Conservation (phyloP, 2,888 invertebrate genomes). For the Aporophyla lueneburgensis region DNA sequence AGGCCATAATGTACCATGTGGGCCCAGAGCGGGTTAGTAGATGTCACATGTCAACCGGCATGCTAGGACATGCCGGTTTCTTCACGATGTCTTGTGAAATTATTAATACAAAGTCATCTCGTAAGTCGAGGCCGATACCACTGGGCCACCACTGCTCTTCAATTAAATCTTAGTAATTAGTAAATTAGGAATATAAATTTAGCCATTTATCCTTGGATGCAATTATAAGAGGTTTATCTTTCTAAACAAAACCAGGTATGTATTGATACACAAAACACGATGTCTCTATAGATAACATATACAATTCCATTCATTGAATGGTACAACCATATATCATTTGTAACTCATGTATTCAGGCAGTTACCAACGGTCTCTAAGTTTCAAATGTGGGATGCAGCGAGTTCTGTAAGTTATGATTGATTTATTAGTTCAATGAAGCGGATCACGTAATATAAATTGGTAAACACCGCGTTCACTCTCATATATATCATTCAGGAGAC, state of each 20-base stretch:
- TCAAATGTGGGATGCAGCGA: slow-evolving; percentile 69
- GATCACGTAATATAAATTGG: slow-evolving; percentile 52
- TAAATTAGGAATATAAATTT: not conserved
- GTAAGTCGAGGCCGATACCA: too few relatives aligned
- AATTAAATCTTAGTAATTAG: not conserved
- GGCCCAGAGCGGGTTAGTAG: too few relatives aligned
- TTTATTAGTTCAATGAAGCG: slow-evolving; percentile 70
- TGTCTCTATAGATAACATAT: slow-evolving; percentile 2
- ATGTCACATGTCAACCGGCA: too few relatives aligned
- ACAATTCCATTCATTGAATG: slow-evolving; percentile 3
- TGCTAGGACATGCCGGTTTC: too few relatives aligned
- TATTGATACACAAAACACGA: not conserved
- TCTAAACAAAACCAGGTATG: not conserved
- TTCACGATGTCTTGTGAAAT: too few relatives aligned
- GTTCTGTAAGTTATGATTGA: slow-evolving; percentile 74
- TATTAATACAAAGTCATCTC: too few relatives aligned
- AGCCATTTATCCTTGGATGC: not conserved
- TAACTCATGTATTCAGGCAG: slow-evolving; percentile 61
- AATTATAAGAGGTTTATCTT: not conserved
- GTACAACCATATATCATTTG: slow-evolving; percentile 59
- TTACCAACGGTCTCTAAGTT: slow-evolving; percentile 67
- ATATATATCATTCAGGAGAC: slow-evolving; percentile 36
- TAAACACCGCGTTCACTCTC: slow-evolving; percentile 38
- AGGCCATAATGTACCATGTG: too few relatives aligned
- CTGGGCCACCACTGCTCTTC: too few relatives aligned